Evolutionary conservation across 92 coral and sea anemone genomes (phyloP).

Genomic region (Actinostola sp.): DNA sequence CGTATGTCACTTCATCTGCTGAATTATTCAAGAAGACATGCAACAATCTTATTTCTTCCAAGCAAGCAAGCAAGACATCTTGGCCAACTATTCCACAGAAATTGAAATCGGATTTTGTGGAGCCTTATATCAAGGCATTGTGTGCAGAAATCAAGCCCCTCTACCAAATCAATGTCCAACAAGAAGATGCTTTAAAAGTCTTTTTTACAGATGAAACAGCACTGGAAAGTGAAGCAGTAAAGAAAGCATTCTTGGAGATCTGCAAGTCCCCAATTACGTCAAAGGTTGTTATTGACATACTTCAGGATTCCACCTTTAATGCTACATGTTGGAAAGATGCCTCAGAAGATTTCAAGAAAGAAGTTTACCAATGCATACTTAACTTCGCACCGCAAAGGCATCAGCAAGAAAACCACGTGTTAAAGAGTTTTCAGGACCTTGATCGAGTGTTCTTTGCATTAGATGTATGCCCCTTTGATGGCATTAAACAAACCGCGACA

Average conservation of each 20-base stretch:
- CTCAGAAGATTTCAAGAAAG: neutral
- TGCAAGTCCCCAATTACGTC: neutral
- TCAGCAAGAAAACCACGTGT: neutral
- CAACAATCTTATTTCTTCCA: neutral
- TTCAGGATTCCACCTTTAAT: neutral
- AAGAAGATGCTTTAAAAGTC: constrained; percentile 4
- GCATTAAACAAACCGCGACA: neutral
- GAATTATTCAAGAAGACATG: constrained; percentile 2
- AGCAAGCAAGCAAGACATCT: constrained; percentile 34
- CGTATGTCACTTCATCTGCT: neutral
- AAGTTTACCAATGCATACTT: neutral
- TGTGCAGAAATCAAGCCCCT: constrained; percentile 1
- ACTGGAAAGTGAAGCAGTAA: neutral
- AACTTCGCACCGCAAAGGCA: neutral
- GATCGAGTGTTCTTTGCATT: constrained; percentile 11
- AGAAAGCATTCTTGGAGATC: neutral
- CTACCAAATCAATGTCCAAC: neutral
- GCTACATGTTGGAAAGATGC: neutral
- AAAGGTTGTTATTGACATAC: neutral
- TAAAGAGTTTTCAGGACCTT: neutral
- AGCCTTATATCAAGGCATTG: constrained; percentile 33
- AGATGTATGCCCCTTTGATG: constrained; percentile 20
- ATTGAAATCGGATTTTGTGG: constrained; percentile 33
- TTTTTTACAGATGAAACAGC: constrained; percentile 18
- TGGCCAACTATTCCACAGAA: constrained; percentile 61